Evolutionary conservation across 2,888 invertebrate genomes (phyloP).

Genomic region (Watsonalla cultraria): DNA sequence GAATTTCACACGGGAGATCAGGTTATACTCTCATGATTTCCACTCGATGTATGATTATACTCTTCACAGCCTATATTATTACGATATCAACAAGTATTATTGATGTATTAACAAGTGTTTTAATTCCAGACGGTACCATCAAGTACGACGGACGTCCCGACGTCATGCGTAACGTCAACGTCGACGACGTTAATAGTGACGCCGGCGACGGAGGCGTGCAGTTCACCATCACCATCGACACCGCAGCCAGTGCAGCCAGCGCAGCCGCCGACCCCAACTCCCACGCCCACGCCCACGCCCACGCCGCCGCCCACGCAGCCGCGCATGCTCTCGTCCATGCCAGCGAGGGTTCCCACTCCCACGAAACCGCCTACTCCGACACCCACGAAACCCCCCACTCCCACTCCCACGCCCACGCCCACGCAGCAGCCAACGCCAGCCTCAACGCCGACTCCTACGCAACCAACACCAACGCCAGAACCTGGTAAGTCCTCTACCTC

Average conservation of each 20-base stretch:
- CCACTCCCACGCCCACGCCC: too few species aligned
- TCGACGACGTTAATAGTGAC: constrained; percentile 10
- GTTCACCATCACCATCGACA: constrained; percentile 12
- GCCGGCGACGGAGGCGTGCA: constrained; percentile 10
- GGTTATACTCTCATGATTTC: too few species aligned
- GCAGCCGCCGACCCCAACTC: constrained; percentile 26
- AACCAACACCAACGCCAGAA: constrained; percentile 56
- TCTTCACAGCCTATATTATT: too few species aligned
- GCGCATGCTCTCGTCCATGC: too few species aligned
- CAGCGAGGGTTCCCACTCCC: too few species aligned
- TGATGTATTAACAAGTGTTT: neutral
- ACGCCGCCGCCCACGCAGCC: constrained; percentile 24
- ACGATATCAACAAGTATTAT: too few species aligned
- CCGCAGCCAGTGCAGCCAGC: constrained; percentile 14
- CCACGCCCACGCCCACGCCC: constrained; percentile 25
- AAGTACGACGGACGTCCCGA: neutral
- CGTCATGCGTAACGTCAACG: constrained; percentile 3
- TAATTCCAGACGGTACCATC: neutral
- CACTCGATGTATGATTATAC: too few species aligned
- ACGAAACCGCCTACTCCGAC: too few species aligned
- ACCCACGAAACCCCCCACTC: constrained; percentile 8
- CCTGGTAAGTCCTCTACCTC: constrained; percentile 45
- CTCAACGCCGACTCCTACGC: constrained; percentile 25
- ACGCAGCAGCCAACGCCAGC: too few species aligned
- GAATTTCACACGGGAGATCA: too few species aligned